Evolutionary conservation across 2,797 vertebrate genomes (phyloP).

Genomic region (Poecilia wingei): DNA sequence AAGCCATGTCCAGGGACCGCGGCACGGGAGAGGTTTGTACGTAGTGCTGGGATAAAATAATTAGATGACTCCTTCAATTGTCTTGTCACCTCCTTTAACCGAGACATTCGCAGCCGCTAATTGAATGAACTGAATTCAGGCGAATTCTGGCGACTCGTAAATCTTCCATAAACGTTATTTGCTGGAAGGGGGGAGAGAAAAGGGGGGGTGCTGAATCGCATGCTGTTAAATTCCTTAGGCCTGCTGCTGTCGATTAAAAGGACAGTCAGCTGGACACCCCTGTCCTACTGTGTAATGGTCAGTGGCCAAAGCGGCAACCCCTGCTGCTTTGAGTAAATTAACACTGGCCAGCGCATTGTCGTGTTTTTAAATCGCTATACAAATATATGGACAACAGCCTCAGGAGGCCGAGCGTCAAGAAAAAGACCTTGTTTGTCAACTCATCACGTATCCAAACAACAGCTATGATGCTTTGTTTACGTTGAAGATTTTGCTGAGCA

Average conservation of each 20-base stretch:
- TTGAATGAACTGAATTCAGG: slow-evolving; percentile 78
- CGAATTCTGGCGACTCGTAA: slow-evolving; percentile 77
- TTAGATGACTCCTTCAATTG: slow-evolving; percentile 85
- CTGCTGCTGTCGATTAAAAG: slow-evolving; percentile 88
- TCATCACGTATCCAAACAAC: slow-evolving; percentile 50
- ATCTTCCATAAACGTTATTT: slow-evolving; percentile 86
- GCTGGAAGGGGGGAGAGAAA: slow-evolving; percentile 41
- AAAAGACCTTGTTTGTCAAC: slow-evolving; percentile 32
- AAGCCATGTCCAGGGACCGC: slow-evolving; percentile 68
- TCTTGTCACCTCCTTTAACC: slow-evolving; percentile 80
- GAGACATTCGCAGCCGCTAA: slow-evolving; percentile 76
- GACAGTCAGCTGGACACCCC: slow-evolving; percentile 86
- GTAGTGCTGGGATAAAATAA: slow-evolving; percentile 79
- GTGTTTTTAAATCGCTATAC: slow-evolving; percentile 78
- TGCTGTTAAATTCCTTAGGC: slow-evolving; percentile 86
- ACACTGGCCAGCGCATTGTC: slow-evolving; percentile 77
- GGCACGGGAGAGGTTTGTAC: slow-evolving; percentile 57
- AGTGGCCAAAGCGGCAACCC: slow-evolving; percentile 80
- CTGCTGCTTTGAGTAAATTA: slow-evolving; percentile 85
- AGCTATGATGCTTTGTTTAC: slow-evolving; percentile 44
- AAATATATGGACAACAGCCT: slow-evolving; percentile 69
- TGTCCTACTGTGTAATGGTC: slow-evolving; percentile 88
- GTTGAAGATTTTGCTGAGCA: slow-evolving; percentile 40
- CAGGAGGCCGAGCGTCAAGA: slow-evolving; percentile 60
- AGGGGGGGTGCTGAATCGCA: slow-evolving; percentile 71